Conservation (phyloP, 2,797 vertebrate species). For the Hirundo rustica region DNA sequence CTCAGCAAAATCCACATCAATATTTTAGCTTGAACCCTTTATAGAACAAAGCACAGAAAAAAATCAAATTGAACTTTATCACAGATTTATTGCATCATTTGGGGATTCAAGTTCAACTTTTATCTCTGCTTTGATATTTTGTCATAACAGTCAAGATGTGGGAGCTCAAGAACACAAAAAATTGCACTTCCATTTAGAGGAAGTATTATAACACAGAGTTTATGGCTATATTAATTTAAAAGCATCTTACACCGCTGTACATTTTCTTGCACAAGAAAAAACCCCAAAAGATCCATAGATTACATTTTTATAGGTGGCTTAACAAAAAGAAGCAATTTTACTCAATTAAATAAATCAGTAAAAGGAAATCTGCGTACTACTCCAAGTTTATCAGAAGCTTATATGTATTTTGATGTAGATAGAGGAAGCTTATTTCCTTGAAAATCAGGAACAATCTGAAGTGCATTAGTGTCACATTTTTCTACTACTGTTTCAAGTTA, state of each 20-base stretch:
- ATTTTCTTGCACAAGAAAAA: not conserved
- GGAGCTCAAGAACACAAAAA: not conserved
- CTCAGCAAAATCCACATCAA: not conserved
- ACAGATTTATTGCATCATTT: not conserved
- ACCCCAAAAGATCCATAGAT: fast-evolving
- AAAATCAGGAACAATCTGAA: not conserved
- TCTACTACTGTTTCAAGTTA: not conserved
- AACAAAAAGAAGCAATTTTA: not conserved
- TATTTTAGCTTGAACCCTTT: not conserved
- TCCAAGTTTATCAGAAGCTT: not conserved
- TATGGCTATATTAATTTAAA: not conserved
- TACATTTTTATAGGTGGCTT: not conserved
- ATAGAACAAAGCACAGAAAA: not conserved
- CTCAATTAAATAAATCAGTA: not conserved
- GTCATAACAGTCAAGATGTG: not conserved
- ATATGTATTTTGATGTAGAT: not conserved
- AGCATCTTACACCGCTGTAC: not conserved
- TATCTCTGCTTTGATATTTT: not conserved
- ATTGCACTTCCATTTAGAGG: not conserved
- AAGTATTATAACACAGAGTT: not conserved
- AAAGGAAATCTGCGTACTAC: not conserved
- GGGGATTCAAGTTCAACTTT: not conserved
- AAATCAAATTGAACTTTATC: not conserved
- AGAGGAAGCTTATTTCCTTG: not conserved
- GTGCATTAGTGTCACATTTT: not conserved